Conservation (phyloP, 2,888 invertebrate genomes). For the Phania funesta region DNA sequence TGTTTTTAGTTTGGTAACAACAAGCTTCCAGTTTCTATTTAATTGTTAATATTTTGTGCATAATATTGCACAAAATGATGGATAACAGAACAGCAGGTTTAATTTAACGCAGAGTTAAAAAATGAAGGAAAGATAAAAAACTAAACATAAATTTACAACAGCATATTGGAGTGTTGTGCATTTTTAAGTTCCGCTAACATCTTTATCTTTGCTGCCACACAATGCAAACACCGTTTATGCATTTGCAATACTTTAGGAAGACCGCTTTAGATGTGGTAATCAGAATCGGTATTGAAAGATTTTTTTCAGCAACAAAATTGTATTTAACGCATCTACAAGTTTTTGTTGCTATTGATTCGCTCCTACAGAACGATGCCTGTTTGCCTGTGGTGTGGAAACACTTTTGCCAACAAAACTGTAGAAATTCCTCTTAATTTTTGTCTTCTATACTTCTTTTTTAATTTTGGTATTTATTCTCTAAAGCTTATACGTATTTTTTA, state of each 20-base stretch:
- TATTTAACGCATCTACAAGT: conserved; percentile 26
- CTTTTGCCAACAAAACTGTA: background rate
- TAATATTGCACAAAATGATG: conserved; percentile 34
- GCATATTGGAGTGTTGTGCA: background rate
- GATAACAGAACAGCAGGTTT: conserved; percentile 52
- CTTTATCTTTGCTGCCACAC: conserved; percentile 9
- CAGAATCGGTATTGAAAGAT: background rate
- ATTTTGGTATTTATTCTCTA: too few species aligned
- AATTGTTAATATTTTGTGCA: background rate
- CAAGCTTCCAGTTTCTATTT: background rate
- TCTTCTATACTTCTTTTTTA: too few species aligned
- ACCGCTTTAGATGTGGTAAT: conserved; percentile 25
- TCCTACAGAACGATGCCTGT: background rate
- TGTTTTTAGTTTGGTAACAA: background rate
- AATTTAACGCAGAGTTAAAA: conserved; percentile 25
- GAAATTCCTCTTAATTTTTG: too few species aligned
- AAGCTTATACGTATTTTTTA: too few species aligned
- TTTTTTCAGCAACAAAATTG: conserved; percentile 5
- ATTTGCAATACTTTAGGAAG: conserved; percentile 12
- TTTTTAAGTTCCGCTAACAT: conserved; percentile 12
- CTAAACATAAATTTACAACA: background rate
- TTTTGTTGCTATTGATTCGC: background rate
- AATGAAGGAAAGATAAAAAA: background rate
- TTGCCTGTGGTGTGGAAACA: background rate
- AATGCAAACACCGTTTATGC: conserved; percentile 8